Base-by-base conservation (phyloP, 1,140 invertebrate genomes). In the Achroia grisella region DNA sequence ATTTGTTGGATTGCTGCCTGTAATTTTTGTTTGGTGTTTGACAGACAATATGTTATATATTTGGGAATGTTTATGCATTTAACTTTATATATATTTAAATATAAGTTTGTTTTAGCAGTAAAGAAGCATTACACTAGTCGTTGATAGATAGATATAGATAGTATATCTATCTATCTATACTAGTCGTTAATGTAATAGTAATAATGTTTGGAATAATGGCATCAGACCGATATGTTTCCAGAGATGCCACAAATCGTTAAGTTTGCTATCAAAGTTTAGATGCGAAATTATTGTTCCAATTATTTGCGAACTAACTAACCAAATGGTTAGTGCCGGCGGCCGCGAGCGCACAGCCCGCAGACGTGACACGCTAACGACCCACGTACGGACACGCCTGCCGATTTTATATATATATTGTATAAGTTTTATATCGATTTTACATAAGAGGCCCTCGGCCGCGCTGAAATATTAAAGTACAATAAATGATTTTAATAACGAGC, bases 361-460 rank as follows among this genome's bases (percentile, higher is more conserved):
- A 43, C n/a, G n/a, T n/a, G n/a, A n/a, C 17, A 23, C 17, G 17
- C 2, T 23, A 6, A 23, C 17, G 2, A 23, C 17, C 17, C 2
- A 23, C 17, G n/a, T 32, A 42, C 31, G 32, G 32, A 62, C 55
- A 63, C 58, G 71, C 73, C 75, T 61, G 61, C 62, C 72, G 45
- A 62, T 64, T 65, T 53, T 77, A 60, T 73, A 66, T 56, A 62
- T 53, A 47, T 68, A 58, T n/a, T 57, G 43, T 59, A 64, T 74
- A 72, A 72, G 69, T 77, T 79, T 80, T 77, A 74, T 77, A 80
- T 67, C 59, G 56, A 70, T 72, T 75, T 77, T 77, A 77, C 60
- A 68, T 69, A 68, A 69, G 63, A 60, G 72, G 72, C 70, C 69
- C 66, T 64, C 52, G 53, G 68, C 58, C 66, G 48, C 64, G 59